Conservation (phyloP, 2,888 invertebrate species). For the Chromoteleia sp. region DNA sequence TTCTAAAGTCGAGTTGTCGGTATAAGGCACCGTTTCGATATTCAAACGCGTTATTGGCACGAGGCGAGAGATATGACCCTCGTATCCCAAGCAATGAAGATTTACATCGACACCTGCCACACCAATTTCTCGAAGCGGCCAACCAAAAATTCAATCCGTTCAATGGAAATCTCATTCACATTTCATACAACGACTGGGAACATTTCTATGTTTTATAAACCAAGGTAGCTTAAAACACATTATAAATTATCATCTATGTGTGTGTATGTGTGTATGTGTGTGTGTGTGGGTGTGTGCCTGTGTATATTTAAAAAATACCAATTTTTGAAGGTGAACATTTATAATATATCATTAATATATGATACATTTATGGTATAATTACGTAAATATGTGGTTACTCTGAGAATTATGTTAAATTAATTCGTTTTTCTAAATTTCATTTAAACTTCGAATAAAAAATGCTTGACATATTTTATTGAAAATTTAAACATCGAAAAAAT, state of each 20-base stretch:
- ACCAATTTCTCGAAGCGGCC: slow-evolving; percentile 64
- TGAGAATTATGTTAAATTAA: too few species aligned
- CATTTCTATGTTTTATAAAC: slow-evolving; percentile 22
- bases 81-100: slow-evolving; percentile 68
- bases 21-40: slow-evolving; percentile 55
- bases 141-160: slow-evolving; percentile 70
- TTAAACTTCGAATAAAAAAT: too few species aligned
- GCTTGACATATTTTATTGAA: too few species aligned
- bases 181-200: slow-evolving; percentile 40
- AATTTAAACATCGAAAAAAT: too few species aligned
- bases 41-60: slow-evolving; percentile 65
- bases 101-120: slow-evolving; percentile 71
- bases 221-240: slow-evolving; percentile 1
- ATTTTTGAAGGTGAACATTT: too few species aligned
- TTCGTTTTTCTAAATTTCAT: too few species aligned
- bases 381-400: too few species aligned
- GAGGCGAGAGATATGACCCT: slow-evolving; percentile 65
- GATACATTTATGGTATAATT: too few species aligned
- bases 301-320: too few species aligned
- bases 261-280: neutral
- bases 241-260: neutral
- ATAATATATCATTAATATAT: too few species aligned
- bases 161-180: slow-evolving; percentile 61
- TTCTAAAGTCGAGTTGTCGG: slow-evolving; percentile 41
- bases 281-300: too few species aligned